A percentile compares a stretch with the other conserved stretches of the same genome.
Evolutionary conservation across 2,113 vertebrate species (phyloP).

Genomic region (Hippocampus barbouri): DNA sequence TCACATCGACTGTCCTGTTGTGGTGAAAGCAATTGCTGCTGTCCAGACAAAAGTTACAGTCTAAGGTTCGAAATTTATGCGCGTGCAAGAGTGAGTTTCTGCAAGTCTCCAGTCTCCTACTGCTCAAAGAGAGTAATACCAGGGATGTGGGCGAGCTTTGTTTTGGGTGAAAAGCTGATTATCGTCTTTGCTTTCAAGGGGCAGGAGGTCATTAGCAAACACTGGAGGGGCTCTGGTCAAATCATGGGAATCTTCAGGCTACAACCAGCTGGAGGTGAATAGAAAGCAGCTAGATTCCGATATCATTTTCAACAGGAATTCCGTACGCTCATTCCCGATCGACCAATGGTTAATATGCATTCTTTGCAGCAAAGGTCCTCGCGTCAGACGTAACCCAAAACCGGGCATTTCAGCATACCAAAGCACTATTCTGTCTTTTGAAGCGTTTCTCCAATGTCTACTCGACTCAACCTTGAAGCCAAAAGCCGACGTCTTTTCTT

Average conservation of each 20-base stretch:
- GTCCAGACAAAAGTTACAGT: not conserved
- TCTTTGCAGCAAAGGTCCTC: slow-evolving; percentile 55
- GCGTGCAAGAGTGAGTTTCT: not conserved
- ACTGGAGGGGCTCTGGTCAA: slow-evolving; percentile 31
- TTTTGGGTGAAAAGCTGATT: slow-evolving; percentile 60
- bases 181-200: slow-evolving; percentile 47
- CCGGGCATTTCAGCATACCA: slow-evolving; percentile 62
- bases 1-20: too few relatives aligned
- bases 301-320: slow-evolving; percentile 61
- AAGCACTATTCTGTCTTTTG: slow-evolving; percentile 47
- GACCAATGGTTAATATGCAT: slow-evolving; percentile 69
- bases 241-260: slow-evolving; percentile 37
- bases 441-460: slow-evolving; percentile 50
- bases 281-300: slow-evolving; percentile 65
- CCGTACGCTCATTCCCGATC: slow-evolving; percentile 49
- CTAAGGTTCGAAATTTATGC: not conserved
- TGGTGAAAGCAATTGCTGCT: not conserved
- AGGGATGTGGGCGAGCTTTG: slow-evolving; percentile 22
- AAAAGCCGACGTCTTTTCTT: slow-evolving; percentile 47
- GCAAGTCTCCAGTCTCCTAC: not conserved
- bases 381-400: slow-evolving; percentile 68
- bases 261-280: slow-evolving; percentile 58
- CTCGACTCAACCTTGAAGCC: slow-evolving; percentile 43
- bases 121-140: not conserved
- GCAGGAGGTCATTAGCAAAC: slow-evolving; percentile 58